Evolutionary conservation across 2,113 vertebrate genomes (phyloP), one percentile per base, ranked within the genome.

Genomic region (Neopipo cinnamomea): DNA sequence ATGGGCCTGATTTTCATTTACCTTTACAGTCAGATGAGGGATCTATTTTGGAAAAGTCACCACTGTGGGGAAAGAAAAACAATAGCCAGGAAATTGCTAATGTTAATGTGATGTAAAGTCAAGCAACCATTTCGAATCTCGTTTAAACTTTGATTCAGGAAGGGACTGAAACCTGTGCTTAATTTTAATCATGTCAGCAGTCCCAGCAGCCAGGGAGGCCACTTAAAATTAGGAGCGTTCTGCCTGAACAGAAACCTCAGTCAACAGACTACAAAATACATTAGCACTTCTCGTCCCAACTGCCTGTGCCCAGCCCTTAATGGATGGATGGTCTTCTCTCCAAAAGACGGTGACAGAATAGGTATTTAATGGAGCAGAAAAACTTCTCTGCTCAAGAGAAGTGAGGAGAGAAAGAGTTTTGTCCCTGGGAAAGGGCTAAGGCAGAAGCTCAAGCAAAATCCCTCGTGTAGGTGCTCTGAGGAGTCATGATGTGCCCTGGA

Each of bases 41-140:
- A 97, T 95, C 93, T 84, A 76, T 96, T 97, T 94, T 96, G 92
- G 88, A 96, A 96, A 97, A 96, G 92, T 97, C 95, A 84, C 90
- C 90, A 93, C 72, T 84, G 93, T n/a, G 92, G 52, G 85, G 61
- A 85, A 97, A 97, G 95, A 96, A 97, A 96, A 97, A 96, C 93
- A 96, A 95, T 92, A 75, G 92, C 28, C 95, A 96, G 96, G 93
- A 96, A 95, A 95, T 96, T 96, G 95, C 95, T 96, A 96, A 96
- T 95, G 93, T 95, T 95, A 96, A 97, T 94, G 85, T 12, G 68
- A 96, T 92, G 92, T 87, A 88, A 95, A 96, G 95, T 95, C 95
- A 97, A 96, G 96, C 82, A 94, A 94, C 72, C 95, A 93, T 97
- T 96, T 96, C 92, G 15, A 92, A 71, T 90, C 93, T 95, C 92